These are phyloP conservation scores for Urocynchramus pylzowi DNA, from an alignment of 2,113 vertebrate species.

Conservation along the genomic window DNA sequence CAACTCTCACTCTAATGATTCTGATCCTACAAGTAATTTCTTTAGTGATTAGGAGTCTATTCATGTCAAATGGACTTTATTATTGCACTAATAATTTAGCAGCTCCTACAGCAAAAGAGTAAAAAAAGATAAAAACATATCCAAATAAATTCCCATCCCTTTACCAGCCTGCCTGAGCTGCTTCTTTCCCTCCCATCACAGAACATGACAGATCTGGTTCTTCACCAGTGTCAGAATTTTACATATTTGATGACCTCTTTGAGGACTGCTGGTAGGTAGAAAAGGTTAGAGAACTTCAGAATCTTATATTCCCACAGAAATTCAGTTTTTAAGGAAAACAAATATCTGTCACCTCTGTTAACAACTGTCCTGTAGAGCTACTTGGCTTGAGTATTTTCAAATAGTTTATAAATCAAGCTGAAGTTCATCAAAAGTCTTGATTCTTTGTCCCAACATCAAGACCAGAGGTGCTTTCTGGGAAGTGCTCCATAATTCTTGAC, in stretches of 20 bases:
- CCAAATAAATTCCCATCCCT: neutral
- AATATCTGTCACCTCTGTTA: neutral
- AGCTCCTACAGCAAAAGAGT: neutral
- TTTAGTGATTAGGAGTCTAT: neutral
- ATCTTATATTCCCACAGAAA: neutral
- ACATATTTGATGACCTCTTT: neutral
- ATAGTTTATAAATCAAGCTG: neutral
- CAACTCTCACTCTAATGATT: neutral
- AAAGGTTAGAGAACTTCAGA: neutral
- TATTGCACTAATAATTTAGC: conserved; percentile 10
- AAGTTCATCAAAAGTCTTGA: neutral
- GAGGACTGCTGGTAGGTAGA: neutral
- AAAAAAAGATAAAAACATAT: neutral
- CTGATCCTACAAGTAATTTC: neutral
- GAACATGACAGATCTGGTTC: neutral
- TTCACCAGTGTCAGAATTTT: neutral
- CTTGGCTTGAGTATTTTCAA: neutral
- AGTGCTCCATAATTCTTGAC: neutral
- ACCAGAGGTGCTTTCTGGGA: neutral
- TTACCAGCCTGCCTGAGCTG: neutral
- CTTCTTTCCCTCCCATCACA: neutral
- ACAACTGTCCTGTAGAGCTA: neutral
- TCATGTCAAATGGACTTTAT: neutral
- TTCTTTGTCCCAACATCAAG: neutral
- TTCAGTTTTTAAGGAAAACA: neutral